phyloP scores from a whole-genome alignment of 2,113 vertebrate species.

The Cisticola juncidis region DNA sequence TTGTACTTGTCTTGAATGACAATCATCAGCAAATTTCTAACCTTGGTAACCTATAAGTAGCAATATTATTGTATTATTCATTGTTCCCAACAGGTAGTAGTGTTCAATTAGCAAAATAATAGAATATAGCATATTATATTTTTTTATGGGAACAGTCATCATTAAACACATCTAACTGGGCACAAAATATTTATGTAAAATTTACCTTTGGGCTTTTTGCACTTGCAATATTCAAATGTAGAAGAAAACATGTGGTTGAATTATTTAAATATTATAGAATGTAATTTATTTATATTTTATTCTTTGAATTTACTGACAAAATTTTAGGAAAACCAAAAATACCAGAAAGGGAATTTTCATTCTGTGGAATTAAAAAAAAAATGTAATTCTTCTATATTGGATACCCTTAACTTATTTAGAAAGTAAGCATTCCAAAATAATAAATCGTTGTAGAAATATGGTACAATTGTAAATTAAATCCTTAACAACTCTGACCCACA shows the following conservation, averaged over 20 bases:
- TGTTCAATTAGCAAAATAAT: background rate
- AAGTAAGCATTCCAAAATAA: background rate
- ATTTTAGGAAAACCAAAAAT: background rate
- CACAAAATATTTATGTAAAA: background rate
- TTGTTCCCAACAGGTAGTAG: background rate
- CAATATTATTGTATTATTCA: background rate
- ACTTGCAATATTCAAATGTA: background rate
- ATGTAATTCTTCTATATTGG: background rate
- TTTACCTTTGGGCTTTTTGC: background rate
- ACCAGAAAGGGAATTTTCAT: background rate
- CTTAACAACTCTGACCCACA: background rate
- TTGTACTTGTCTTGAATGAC: background rate
- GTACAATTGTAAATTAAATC: background rate
- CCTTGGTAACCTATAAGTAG: background rate
- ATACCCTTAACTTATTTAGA: background rate
- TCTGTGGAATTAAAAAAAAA: background rate
- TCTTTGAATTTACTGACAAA: background rate
- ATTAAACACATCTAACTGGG: fast-evolving
- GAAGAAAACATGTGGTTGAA: background rate
- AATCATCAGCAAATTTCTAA: background rate
- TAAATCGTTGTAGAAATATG: background rate
- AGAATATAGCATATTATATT: background rate
- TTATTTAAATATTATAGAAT: background rate
- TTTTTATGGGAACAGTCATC: background rate
- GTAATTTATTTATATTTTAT: background rate